A percentile compares a stretch with the other conserved stretches of the same genome.
Evolutionary conservation across 2,888 invertebrate species (phyloP).

Genomic region (Plebejus anna): DNA sequence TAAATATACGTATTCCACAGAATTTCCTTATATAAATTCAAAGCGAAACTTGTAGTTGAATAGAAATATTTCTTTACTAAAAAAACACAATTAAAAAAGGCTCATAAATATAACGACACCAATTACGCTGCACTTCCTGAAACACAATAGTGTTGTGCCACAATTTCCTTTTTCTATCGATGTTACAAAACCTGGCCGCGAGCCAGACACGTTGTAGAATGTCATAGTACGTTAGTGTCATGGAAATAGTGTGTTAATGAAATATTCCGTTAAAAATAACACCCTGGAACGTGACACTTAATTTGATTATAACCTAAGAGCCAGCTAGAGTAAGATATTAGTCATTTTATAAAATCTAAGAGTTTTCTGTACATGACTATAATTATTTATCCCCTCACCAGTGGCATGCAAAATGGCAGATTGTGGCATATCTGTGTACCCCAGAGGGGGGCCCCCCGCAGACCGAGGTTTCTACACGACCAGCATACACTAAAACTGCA

Average conservation of each 20-base stretch:
- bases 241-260: conserved; percentile 25
- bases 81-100: neutral
- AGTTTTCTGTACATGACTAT: too few relatives aligned
- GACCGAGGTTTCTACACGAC: too few relatives aligned
- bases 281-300: neutral
- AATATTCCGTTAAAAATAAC: conserved; percentile 23
- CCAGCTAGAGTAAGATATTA: too few relatives aligned
- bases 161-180: conserved; percentile 55
- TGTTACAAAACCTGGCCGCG: conserved; percentile 55
- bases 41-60: neutral
- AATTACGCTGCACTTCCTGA: conserved; percentile 43
- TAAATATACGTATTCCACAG: too few relatives aligned
- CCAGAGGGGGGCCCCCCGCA: too few relatives aligned
- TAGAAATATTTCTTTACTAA: too few relatives aligned
- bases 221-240: conserved; percentile 32
- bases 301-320: neutral
- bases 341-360: too few relatives aligned
- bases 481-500: too few relatives aligned
- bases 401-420: too few relatives aligned
- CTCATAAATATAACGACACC: conserved; percentile 12
- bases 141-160: conserved; percentile 58
- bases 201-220: conserved; percentile 45
- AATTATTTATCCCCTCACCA: too few relatives aligned
- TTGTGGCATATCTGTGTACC: too few relatives aligned
- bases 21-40: neutral